Evolutionary conservation across 2,113 vertebrate species (phyloP).

Genomic region (Neodontobutis hainanensis): DNA sequence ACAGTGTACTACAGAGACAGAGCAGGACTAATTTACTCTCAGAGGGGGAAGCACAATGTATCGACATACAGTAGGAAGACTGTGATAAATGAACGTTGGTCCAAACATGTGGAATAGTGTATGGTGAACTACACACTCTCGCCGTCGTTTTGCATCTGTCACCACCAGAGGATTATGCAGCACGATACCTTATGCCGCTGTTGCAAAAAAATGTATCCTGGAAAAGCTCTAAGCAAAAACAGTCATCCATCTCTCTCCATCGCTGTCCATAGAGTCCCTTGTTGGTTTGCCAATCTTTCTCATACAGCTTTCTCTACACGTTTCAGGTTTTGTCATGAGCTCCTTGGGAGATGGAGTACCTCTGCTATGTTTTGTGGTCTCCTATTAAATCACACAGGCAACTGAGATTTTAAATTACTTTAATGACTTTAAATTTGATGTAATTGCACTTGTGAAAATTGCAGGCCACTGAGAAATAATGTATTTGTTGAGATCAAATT

Average conservation of each 20-base stretch:
- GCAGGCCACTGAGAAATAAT: no score
- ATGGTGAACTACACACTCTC: constrained; percentile 14
- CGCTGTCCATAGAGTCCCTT: constrained; percentile 16
- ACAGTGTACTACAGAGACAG: constrained; percentile 31
- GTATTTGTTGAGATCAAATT: no score
- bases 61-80: constrained; percentile 32
- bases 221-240: constrained; percentile 61
- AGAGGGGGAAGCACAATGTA: constrained; percentile 27
- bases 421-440: no score
- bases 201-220: constrained; percentile 49
- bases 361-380: constrained; percentile 21
- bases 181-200: constrained; percentile 65
- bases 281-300: constrained; percentile 18
- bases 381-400: constrained; percentile 28
- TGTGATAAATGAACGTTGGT: constrained; percentile 29
- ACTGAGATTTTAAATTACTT: no score
- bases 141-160: constrained; percentile 58
- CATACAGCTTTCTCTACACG: constrained; percentile 29
- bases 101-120: constrained; percentile 34
- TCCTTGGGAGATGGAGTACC: no score
- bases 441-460: no score
- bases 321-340: constrained; percentile 19
- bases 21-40: constrained; percentile 49
- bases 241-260: constrained; percentile 49
- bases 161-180: constrained; percentile 68